Percentiles rank a stretch among this genome's conserved stretches.
Conservation (phyloP, 2,888 invertebrate genomes). For the Noctua janthe region DNA sequence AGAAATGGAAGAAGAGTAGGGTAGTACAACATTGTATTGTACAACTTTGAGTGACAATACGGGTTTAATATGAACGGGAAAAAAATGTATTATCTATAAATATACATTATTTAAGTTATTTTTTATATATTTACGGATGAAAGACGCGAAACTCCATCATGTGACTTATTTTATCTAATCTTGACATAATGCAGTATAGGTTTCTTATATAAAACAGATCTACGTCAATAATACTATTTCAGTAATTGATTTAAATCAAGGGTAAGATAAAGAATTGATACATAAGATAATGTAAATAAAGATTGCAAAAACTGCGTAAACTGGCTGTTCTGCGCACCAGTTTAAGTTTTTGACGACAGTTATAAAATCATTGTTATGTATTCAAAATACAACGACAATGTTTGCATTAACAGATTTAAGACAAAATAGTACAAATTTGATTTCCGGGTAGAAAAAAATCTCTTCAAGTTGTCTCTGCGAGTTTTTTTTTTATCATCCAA, state of each 20-base stretch:
- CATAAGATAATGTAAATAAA: not conserved
- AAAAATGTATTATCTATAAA: no score
- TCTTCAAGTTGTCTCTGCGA: no score
- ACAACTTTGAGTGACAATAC: no score
- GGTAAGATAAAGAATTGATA: conserved; percentile 9
- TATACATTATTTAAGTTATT: not conserved
- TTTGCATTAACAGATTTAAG: not conserved
- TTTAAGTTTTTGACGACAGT: not conserved
- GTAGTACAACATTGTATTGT: no score
- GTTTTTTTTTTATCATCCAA: no score
- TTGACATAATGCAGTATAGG: conserved; percentile 9
- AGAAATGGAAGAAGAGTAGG: not conserved
- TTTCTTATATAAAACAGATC: not conserved
- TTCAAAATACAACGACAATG: not conserved
- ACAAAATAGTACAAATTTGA: not conserved
- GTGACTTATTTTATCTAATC: conserved; percentile 21
- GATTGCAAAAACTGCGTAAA: not conserved
- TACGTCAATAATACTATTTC: conserved; percentile 17
- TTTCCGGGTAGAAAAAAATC: not conserved
- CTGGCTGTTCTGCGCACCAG: not conserved
- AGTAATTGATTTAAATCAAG: conserved; percentile 35
- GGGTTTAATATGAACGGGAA: no score
- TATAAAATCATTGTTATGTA: not conserved
- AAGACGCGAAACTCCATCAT: not conserved
- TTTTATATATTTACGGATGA: not conserved